Base-by-base conservation (phyloP, 1,140 invertebrate genomes). In the Bombus affinis region DNA sequence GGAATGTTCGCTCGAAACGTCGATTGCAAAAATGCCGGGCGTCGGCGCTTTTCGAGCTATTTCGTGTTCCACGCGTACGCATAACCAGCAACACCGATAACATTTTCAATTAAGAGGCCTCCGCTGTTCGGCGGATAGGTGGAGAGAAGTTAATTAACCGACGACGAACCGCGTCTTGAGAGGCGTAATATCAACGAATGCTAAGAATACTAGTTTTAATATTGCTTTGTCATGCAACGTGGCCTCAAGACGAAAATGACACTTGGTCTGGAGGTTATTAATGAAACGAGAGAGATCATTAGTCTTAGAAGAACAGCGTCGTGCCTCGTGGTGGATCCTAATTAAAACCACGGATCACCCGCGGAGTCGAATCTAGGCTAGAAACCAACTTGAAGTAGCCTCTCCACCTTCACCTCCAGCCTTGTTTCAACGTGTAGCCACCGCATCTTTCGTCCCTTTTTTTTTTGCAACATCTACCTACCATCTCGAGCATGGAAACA, bases 341-440 rank as follows among this genome's bases (percentile, higher is more conserved):
- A 93, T 94, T 94, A 92, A 92, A 93, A 92, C 73, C 81, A 78
- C 70, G 89, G 70, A 93, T 92, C 81, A 88, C 80, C 91, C 89
- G 86, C 84, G 73, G 86, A 92, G 89, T 89, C 83, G 90, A 93
- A 94, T 94, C 92, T 93, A 93, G 91, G 89, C 91, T 93, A 92
- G 91, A 91, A 91, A 91, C 85, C 81, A 85, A 75, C 87, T 89
- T 78, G 77, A 86, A 85, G 83, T 80, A 74, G 70, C 87, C 86
- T 71, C 89, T 89, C 76, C 82, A 88, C 85, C 87, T 90, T 88
- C 87, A 88, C 89, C 91, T 85, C 85, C 84, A 86, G 44, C 79
- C 87, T 85, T 89, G 87, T 75, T 74, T 39, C 78, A 37, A 32
- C 75, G 85, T 66, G 15, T 66, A 35, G 47, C 65, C 75, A 65